Base-by-base conservation (phyloP, 23 tunicate species). In the Diplosoma virens region DNA sequence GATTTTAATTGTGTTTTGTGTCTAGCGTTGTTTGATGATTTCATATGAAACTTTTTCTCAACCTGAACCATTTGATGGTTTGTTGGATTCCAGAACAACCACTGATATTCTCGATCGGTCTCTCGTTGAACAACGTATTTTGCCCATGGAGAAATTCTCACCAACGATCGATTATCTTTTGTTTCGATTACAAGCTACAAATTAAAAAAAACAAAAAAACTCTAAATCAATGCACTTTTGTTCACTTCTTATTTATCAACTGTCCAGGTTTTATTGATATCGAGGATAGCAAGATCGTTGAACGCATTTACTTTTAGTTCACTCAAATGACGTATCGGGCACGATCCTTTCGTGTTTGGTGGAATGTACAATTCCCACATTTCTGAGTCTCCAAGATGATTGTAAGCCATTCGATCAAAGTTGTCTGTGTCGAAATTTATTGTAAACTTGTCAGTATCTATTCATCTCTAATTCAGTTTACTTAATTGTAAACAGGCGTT, bases 91-190 rank as follows among this genome's bases (percentile, higher is more conserved):
- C 84, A 89, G 70, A 89, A 89, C 56, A 66, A 25, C 96, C 96
- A 89, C 36, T 72, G 66, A 60, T 47, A 63, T 0, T 50, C 78
- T 0, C 21, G 46, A 30, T 59, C 52, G 0, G 25, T 24, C 25
- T 79, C 22, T 60, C 73, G 48, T 72, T 79, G 77, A 1, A 84
- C 82, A 18, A 89, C 90, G 54, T 89, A 84, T 56, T 37, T 84
- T 33, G 96, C 96, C 96, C 96, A 89, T 18, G 95, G 96, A 7
- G 96, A 89, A 61, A 89, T 84, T 18, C 90, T 46, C 22, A 84
- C 96, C 21, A 89, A 20, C 3, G 47, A 20, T 72, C 80, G 71
- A n/a, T 87, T 37, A 53, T 75, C 71, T 24, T 65, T 26, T 17
- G 81, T 83, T 79, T 77, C 96, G 33, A 89, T 83, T 24, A 87